Conservation (phyloP, 2,797 vertebrate species). For the Champsocephalus gunnari region DNA sequence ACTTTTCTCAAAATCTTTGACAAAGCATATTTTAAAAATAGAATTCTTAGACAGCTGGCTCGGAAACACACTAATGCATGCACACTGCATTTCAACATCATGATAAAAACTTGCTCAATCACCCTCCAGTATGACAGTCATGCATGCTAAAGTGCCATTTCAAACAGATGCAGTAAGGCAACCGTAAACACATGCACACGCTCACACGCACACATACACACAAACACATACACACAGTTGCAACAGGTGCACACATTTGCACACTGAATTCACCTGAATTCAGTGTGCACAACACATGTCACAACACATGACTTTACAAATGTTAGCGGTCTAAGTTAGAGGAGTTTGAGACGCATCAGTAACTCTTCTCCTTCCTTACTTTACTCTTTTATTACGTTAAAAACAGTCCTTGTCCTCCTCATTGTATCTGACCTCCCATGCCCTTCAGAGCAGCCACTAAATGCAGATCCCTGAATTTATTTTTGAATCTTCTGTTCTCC, state of each 20-base stretch:
- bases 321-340: background rate
- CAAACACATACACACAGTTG: conserved; percentile 1
- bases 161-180: conserved; percentile 45
- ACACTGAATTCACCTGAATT: conserved; percentile 32
- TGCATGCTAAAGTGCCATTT: conserved; percentile 39
- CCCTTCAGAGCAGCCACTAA: conserved; percentile 12
- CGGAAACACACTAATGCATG: background rate
- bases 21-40: conserved; percentile 9
- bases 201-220: conserved; percentile 8
- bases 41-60: conserved; percentile 21
- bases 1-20: background rate
- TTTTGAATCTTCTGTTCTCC: background rate
- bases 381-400: conserved; percentile 13
- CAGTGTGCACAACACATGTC: no score
- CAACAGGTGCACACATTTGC: conserved; percentile 51
- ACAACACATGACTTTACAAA: conserved; percentile 14
- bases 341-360: background rate
- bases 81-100: conserved; percentile 22
- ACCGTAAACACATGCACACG: conserved; percentile 14
- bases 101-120: conserved; percentile 38
- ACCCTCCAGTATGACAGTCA: conserved; percentile 54
- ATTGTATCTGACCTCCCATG: conserved; percentile 1
- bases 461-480: background rate
- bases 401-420: conserved; percentile 4
- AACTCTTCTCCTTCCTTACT: background rate